phyloP scores from a whole-genome alignment of 2,797 vertebrate species.

The Pitangus sulphuratus region DNA sequence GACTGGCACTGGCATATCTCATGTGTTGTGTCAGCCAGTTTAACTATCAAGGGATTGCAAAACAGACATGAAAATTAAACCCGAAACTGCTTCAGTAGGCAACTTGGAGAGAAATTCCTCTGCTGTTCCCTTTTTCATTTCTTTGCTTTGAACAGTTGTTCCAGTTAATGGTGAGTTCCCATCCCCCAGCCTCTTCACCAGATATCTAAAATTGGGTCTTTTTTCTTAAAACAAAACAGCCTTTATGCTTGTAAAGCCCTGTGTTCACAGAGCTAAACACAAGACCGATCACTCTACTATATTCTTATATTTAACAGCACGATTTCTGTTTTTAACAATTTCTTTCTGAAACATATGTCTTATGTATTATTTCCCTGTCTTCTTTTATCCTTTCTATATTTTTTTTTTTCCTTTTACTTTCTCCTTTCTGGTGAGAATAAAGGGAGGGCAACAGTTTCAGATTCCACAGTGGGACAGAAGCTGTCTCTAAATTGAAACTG shows the following conservation, averaged over 20 bases:
- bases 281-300: slow-evolving; percentile 54
- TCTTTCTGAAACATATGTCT: slow-evolving; percentile 35
- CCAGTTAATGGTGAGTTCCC: slow-evolving; percentile 19
- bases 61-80: slow-evolving; percentile 38
- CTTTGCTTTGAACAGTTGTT: slow-evolving; percentile 50
- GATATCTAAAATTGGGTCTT: slow-evolving; percentile 33
- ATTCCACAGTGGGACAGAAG: not conserved
- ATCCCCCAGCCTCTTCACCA: not conserved
- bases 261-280: slow-evolving; percentile 49
- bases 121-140: slow-evolving; percentile 38
- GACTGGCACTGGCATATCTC: slow-evolving; percentile 35
- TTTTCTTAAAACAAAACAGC: slow-evolving; percentile 58
- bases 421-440: not conserved
- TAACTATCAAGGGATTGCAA: slow-evolving; percentile 55
- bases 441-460: not conserved
- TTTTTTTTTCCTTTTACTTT: not conserved
- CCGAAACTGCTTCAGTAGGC: slow-evolving; percentile 47
- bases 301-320: slow-evolving; percentile 57
- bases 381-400: not conserved
- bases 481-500: not conserved
- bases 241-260: slow-evolving; percentile 62
- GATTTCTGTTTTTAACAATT: slow-evolving; percentile 54
- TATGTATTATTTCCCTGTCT: slow-evolving; percentile 12
- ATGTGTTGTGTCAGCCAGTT: slow-evolving; percentile 62
- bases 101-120: not conserved